Evolutionary conservation across 2,797 vertebrate species (phyloP).

Genomic region (Peromyscus aztecus): DNA sequence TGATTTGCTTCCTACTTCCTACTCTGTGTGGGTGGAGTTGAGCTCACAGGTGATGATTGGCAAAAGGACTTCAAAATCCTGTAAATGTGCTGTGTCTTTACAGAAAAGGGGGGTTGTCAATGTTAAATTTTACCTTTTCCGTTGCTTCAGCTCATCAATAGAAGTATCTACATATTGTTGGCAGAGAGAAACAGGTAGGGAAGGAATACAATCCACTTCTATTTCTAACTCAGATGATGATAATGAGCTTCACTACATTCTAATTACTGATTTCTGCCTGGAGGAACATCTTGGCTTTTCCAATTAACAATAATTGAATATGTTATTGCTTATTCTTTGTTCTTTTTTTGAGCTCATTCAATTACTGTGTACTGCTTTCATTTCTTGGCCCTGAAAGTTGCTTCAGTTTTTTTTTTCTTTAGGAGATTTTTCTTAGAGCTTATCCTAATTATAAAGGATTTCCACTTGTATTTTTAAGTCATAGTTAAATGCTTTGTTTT

Average conservation of each 20-base stretch:
- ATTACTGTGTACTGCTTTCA: constrained; percentile 75
- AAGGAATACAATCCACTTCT: constrained; percentile 60
- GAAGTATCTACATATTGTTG: constrained; percentile 39
- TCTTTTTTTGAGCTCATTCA: constrained; percentile 75
- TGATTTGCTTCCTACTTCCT: neutral
- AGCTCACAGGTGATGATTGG: constrained; percentile 36
- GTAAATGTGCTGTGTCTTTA: neutral
- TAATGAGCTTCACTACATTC: constrained; percentile 78
- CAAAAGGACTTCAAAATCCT: constrained; percentile 35
- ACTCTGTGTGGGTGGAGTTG: neutral
- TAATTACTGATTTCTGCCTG: constrained; percentile 83
- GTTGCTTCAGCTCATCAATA: neutral
- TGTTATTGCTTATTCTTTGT: constrained; percentile 79
- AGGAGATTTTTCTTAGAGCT: constrained; percentile 73
- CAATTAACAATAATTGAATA: constrained; percentile 84
- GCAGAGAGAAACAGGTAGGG: constrained; percentile 55
- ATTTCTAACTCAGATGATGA: constrained; percentile 72
- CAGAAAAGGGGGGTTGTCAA: neutral
- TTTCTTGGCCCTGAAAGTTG: constrained; percentile 64
- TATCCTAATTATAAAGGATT: constrained; percentile 80
- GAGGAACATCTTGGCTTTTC: constrained; percentile 82
- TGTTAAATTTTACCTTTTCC: neutral
- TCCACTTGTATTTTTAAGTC: constrained; percentile 81
- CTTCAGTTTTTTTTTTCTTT: constrained; percentile 71
- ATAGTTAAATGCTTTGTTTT: constrained; percentile 79